Evolutionary conservation across 2,113 vertebrate genomes (phyloP), one percentile per base, ranked within the genome.

Genomic region (Sinocyclocheilus anophthalmus): DNA sequence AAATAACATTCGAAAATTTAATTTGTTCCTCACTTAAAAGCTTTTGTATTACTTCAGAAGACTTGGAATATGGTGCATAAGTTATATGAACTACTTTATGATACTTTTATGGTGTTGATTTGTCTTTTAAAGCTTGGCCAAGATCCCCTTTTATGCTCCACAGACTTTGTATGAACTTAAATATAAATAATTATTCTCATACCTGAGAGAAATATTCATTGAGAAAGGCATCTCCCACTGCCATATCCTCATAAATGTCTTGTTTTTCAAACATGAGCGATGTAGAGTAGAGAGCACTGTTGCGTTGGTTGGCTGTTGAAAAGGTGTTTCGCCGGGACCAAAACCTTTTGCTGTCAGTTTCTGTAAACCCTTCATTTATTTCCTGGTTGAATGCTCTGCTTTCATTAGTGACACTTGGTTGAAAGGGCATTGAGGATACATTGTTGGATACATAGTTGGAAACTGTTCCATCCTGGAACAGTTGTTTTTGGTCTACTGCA

Each of bases 121-220:
- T 70, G 7, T 4, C 30, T 37, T 37, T 70, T 70, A 18, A 9
- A 37, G 30, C 30, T 37, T 70, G 9, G 9, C 33, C 33, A 72
- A 11, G 33, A 10, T 72, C 37, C 37, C 37, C 61, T 55, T 85
- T 77, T 30, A 59, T 45, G 20, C 26, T 37, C 1, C 30, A 20
- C 12, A 50, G 45, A 50, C 20, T 59, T 70, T 53, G 6, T 20
- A 2, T 37, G 2, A 50, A 39, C 39, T 53, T 18, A n/a, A 53
- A 69, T 33, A 48, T 37, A 53, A n/a, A 53, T 53, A 16, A 16
- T 37, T 10, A 67, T 18, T 5, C 16, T 90, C 84, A 55, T 85
- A 95, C 94, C 94, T 94, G 90, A 67, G 92, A 90, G 85, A 90
- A 95, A 88, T 95, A 95, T 3, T 90, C 90, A 48, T 84, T 20